Conservation (phyloP, 2,888 invertebrate species). For the Arctia plantaginis region DNA sequence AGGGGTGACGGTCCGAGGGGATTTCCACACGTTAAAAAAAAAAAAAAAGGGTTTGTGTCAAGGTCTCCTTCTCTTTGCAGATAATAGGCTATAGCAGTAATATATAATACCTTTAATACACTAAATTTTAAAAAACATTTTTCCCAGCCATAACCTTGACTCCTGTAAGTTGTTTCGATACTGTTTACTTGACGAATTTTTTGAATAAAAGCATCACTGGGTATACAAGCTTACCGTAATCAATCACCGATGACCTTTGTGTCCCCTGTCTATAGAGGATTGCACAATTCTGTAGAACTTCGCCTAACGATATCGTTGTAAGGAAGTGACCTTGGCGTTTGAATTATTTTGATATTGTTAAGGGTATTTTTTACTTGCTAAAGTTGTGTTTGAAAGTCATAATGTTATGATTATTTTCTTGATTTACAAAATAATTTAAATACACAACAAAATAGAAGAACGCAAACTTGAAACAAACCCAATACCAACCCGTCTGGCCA, state of each 20-base stretch:
- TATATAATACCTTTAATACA: too few species aligned
- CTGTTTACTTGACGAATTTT: conserved; percentile 10
- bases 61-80: too few species aligned
- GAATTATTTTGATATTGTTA: conserved; percentile 15
- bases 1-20: too few species aligned
- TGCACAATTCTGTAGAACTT: conserved; percentile 16
- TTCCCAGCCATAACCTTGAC: background rate
- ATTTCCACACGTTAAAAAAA: too few species aligned
- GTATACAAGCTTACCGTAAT: conserved; percentile 12
- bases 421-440: too few species aligned
- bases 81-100: too few species aligned
- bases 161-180: conserved; percentile 1
- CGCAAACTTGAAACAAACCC: too few species aligned
- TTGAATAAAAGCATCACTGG: conserved; percentile 6
- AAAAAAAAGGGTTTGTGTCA: too few species aligned
- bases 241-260: conserved; percentile 20
- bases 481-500: too few species aligned
- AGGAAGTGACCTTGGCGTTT: conserved; percentile 7
- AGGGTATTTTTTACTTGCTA: background rate
- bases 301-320: conserved; percentile 6
- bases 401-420: background rate
- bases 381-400: background rate
- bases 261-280: conserved; percentile 1
- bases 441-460: too few species aligned
- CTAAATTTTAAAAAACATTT: background rate